Evolutionary conservation across 2,797 vertebrate species (phyloP).

Genomic region (Pseudocheirus occidentalis): DNA sequence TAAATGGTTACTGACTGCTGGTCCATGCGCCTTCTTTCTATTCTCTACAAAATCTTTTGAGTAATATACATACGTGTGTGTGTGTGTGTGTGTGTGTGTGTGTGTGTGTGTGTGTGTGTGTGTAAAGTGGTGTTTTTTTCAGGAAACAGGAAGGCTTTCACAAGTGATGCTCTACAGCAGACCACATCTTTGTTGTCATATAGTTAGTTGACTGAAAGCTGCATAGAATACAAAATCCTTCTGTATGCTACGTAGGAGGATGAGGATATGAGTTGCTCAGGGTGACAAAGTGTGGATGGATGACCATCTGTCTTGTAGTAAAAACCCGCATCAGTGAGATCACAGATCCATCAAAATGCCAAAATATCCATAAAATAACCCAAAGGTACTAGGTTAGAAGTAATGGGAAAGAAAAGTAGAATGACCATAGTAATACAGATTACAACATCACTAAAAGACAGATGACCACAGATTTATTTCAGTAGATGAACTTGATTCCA

Average conservation of each 20-base stretch:
- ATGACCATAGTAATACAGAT: neutral
- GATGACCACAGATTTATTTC: neutral
- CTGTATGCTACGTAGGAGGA: neutral
- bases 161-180: neutral
- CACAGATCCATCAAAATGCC: constrained; percentile 15
- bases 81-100: no score
- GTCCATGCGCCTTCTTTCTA: neutral
- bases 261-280: neutral
- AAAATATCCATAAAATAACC: no score
- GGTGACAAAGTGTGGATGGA: constrained; percentile 3
- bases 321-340: neutral
- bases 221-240: neutral
- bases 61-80: neutral
- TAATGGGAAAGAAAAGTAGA: neutral
- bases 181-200: neutral
- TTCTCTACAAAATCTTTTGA: neutral
- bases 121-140: neutral
- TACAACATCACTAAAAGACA: neutral
- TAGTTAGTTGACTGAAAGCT: neutral
- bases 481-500: neutral
- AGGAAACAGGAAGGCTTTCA: neutral
- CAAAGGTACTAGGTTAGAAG: neutral
- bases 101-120: no score
- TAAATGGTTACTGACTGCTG: neutral
- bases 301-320: neutral